phyloP scores from a whole-genome alignment of 2,888 invertebrate genomes.

The Lasioglossum leucozonium region DNA sequence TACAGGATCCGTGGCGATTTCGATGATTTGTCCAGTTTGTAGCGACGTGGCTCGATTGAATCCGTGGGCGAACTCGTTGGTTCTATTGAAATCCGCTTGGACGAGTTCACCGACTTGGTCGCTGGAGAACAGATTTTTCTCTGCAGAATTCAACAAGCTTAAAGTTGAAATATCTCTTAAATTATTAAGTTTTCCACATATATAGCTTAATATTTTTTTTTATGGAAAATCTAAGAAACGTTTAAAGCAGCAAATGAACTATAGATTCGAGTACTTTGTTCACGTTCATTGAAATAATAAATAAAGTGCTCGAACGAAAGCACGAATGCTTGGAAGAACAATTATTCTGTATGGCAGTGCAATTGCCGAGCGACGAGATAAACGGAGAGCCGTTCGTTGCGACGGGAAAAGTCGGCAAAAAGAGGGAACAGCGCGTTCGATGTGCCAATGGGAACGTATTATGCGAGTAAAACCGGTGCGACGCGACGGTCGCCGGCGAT shows the following conservation, averaged over 20 bases:
- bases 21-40: not conserved
- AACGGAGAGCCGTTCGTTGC: not conserved
- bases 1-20: not conserved
- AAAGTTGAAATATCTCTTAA: too few relatives aligned
- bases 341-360: not conserved
- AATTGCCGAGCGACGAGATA: not conserved
- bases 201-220: too few relatives aligned
- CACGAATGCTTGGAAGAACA: too few relatives aligned
- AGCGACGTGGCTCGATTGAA: not conserved
- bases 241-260: too few relatives aligned
- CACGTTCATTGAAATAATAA: too few relatives aligned
- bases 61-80: not conserved
- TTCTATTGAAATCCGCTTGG: not conserved
- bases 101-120: not conserved
- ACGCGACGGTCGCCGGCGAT: not conserved
- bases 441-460: not conserved
- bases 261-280: too few relatives aligned
- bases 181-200: too few relatives aligned
- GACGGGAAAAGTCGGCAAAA: not conserved
- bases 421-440: not conserved
- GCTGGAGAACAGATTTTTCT: too few relatives aligned
- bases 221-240: too few relatives aligned
- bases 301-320: not conserved
- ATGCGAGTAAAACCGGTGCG: constrained; percentile 9
- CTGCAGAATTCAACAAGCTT: too few relatives aligned